These are phyloP conservation scores for Opisthocomus hoazin DNA, from an alignment of 2,113 vertebrate genomes.

Conservation along the genomic window DNA sequence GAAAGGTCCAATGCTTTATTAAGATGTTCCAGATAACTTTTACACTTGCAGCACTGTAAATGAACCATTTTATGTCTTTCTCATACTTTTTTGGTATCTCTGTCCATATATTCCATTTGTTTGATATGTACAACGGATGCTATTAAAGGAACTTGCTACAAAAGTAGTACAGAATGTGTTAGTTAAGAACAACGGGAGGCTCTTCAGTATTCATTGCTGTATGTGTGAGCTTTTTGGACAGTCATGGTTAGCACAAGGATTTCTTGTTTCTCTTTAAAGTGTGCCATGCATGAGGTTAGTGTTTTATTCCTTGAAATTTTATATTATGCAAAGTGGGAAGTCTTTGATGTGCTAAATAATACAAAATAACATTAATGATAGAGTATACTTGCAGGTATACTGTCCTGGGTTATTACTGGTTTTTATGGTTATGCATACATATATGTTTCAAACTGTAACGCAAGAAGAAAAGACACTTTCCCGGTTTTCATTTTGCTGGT, in stretches of 20 bases:
- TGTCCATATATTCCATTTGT: constrained; percentile 54
- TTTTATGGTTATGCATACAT: not conserved
- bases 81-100: constrained; percentile 56
- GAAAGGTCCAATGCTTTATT: constrained; percentile 60
- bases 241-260: constrained; percentile 58
- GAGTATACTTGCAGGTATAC: constrained; percentile 17
- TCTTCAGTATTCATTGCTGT: constrained; percentile 21
- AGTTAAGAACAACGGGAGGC: constrained; percentile 12
- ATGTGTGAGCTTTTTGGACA: constrained; percentile 38
- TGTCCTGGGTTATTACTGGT: not conserved
- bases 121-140: constrained; percentile 42
- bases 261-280: constrained; percentile 56
- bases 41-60: constrained; percentile 63
- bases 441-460: not conserved
- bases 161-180: constrained; percentile 19
- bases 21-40: constrained; percentile 62
- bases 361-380: not conserved
- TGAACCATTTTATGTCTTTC: constrained; percentile 69
- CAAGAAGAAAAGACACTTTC: not conserved
- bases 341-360: constrained; percentile 58
- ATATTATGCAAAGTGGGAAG: constrained; percentile 47
- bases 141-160: constrained; percentile 59
- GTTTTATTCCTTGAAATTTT: constrained; percentile 63
- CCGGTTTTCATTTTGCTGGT: not conserved
- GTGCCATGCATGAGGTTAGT: constrained; percentile 66